phyloP scores from a whole-genome alignment of 2,113 vertebrate genomes.

The Ellobius talpinus region DNA sequence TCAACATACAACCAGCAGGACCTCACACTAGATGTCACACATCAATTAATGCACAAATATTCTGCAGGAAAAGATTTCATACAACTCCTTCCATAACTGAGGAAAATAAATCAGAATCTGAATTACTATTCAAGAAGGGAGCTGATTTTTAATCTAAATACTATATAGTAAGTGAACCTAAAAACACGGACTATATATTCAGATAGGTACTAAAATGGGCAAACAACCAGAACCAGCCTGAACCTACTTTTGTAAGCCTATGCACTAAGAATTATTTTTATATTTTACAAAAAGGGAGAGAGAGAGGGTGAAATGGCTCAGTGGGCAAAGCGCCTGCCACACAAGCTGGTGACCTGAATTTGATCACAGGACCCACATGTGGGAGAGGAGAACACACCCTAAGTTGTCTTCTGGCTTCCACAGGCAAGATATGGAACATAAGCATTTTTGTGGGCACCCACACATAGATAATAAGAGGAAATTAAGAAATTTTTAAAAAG shows the following conservation, averaged over 20 bases:
- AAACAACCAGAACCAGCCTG: background rate
- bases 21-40: background rate
- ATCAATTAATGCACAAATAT: conserved; percentile 35
- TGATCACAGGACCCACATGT: background rate
- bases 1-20: conserved; percentile 2
- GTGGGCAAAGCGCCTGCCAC: background rate
- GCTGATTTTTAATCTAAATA: background rate
- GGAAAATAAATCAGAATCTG: conserved; percentile 47
- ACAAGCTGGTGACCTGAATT: background rate
- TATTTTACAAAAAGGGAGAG: background rate
- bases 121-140: conserved; percentile 14
- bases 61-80: conserved; percentile 14
- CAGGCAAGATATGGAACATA: background rate
- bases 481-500: background rate
- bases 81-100: background rate
- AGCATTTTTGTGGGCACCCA: too few species aligned
- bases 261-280: conserved; percentile 43
- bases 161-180: background rate
- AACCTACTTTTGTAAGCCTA: background rate
- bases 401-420: background rate
- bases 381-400: background rate
- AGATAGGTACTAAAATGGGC: background rate
- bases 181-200: conserved; percentile 20
- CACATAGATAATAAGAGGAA: background rate
- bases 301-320: background rate